Evolutionary conservation across 2,888 invertebrate species (phyloP).

Genomic region (Flexamia atlantica): DNA sequence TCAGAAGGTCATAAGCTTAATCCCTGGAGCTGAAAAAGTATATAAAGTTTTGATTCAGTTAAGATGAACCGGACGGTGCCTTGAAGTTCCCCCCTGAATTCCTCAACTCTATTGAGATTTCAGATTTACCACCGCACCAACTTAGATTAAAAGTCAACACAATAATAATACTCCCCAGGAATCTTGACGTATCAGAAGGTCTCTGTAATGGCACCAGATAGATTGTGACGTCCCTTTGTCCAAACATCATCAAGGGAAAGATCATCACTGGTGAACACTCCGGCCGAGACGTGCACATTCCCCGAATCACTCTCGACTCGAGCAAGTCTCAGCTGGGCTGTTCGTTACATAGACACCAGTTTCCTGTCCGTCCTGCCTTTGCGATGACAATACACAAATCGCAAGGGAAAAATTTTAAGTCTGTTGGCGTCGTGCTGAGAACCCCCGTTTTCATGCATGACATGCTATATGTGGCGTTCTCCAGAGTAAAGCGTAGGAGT

Average conservation of each 20-base stretch:
- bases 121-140: slow-evolving; percentile 28
- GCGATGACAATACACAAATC: slow-evolving; percentile 48
- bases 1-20: neutral
- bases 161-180: neutral
- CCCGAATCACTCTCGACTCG: slow-evolving; percentile 51
- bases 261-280: slow-evolving; percentile 42
- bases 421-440: neutral
- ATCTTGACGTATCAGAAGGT: slow-evolving; percentile 49
- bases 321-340: slow-evolving; percentile 35
- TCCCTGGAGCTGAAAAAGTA: neutral
- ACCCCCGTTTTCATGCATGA: slow-evolving; percentile 42
- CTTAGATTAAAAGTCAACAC: slow-evolving; percentile 18
- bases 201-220: slow-evolving; percentile 55
- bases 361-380: slow-evolving; percentile 22
- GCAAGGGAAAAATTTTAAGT: neutral
- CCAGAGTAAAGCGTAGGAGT: slow-evolving; percentile 16
- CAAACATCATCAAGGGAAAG: slow-evolving; percentile 50
- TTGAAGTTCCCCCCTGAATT: slow-evolving; percentile 37
- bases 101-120: slow-evolving; percentile 28
- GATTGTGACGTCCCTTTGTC: slow-evolving; percentile 46
- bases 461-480: slow-evolving; percentile 39
- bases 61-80: neutral
- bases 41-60: slow-evolving; percentile 32
- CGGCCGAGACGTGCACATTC: slow-evolving; percentile 47
- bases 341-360: slow-evolving; percentile 3